Percentiles rank a stretch among this genome's conserved stretches.
Conservation (phyloP, 1,140 invertebrate species). For the Drosophila takahashii region DNA sequence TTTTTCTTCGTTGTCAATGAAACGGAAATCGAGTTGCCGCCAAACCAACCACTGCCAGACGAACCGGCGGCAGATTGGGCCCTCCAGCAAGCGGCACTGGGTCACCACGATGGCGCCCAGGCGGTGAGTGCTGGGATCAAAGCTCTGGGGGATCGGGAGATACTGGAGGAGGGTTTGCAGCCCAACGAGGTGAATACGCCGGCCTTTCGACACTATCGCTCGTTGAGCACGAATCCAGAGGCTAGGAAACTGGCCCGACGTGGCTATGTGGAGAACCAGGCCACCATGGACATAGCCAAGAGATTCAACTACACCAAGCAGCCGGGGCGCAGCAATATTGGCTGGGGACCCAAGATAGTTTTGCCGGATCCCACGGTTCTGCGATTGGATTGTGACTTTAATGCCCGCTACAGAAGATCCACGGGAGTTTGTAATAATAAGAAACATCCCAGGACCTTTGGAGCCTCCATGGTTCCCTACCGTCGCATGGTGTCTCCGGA, state of each 20-base stretch:
- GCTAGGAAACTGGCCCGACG: constrained; percentile 87
- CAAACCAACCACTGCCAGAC: constrained; percentile 59
- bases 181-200: constrained; percentile 87
- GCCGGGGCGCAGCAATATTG: constrained; percentile 85
- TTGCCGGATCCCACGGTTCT: constrained; percentile 67
- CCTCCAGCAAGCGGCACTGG: constrained; percentile 27
- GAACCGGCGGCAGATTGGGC: constrained; percentile 73
- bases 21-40: constrained; percentile 16
- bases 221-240: constrained; percentile 87
- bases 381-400: constrained; percentile 62
- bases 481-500: constrained; percentile 87
- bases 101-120: constrained; percentile 39
- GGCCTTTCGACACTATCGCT: constrained; percentile 89
- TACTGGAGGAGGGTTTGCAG: constrained; percentile 85
- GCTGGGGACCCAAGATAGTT: constrained; percentile 85
- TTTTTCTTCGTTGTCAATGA: constrained; percentile 68
- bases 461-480: constrained; percentile 91
- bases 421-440: constrained; percentile 94
- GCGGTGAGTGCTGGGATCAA: constrained; percentile 85
- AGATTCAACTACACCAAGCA: constrained; percentile 69
- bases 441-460: constrained; percentile 87
- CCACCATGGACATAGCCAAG: constrained; percentile 86
- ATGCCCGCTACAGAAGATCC: constrained; percentile 88
- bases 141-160: constrained; percentile 86
- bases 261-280: constrained; percentile 88